These are phyloP conservation scores for Corythaixoides concolor DNA, from an alignment of 2,113 vertebrate species.

Conservation along the genomic window DNA sequence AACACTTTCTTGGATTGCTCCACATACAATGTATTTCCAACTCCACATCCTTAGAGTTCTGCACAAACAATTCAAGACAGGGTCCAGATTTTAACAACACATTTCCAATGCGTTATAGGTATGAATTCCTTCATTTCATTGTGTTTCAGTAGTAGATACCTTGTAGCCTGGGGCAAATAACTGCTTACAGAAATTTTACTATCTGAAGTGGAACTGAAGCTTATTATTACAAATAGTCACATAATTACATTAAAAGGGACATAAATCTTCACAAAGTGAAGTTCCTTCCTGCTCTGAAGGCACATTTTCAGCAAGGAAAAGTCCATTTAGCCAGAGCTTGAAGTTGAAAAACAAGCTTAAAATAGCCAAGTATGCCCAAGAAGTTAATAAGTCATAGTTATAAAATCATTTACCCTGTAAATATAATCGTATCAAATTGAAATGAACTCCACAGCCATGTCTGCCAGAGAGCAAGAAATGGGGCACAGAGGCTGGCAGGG, in stretches of 20 bases:
- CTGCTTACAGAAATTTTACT: not conserved
- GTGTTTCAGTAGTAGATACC: not conserved
- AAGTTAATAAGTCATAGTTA: not conserved
- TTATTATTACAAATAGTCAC: slow-evolving; percentile 46
- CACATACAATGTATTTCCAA: not conserved
- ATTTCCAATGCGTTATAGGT: not conserved
- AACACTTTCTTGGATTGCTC: not conserved
- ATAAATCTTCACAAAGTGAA: slow-evolving; percentile 57
- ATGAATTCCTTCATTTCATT: not conserved
- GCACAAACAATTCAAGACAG: not conserved
- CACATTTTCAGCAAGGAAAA: slow-evolving; percentile 6
- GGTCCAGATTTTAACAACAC: not conserved
- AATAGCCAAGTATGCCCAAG: not conserved
- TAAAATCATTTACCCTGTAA: not conserved
- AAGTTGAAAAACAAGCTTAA: slow-evolving; percentile 4
- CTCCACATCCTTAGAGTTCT: not conserved
- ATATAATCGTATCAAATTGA: not conserved
- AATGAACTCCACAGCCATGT: not conserved
- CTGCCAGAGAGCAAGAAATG: not conserved
- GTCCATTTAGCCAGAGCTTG: not conserved
- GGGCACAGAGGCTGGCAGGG: not conserved
- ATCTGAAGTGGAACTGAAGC: slow-evolving; percentile 40
- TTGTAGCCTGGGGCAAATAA: not conserved
- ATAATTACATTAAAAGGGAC: slow-evolving; percentile 48
- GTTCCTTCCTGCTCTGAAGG: slow-evolving; percentile 52